These are phyloP conservation scores for Festucalex cinctus DNA, from an alignment of 2,113 vertebrate genomes.

Conservation along the genomic window DNA sequence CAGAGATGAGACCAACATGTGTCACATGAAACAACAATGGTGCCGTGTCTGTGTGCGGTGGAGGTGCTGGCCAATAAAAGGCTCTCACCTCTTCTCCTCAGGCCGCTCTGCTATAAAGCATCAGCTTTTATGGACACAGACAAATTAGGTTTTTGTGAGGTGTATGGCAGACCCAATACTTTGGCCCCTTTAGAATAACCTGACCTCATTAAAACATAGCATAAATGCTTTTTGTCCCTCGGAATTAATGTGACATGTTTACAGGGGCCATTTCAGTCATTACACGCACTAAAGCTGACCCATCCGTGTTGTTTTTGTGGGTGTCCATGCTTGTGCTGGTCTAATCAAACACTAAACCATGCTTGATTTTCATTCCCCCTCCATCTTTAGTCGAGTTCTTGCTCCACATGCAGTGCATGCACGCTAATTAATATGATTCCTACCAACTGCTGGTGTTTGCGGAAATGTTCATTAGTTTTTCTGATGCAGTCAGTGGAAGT, in stretches of 20 bases:
- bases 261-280: conserved; percentile 48
- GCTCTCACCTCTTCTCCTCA: neutral
- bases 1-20: conserved; percentile 3
- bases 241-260: conserved; percentile 50
- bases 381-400: conserved; percentile 63
- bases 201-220: conserved; percentile 58
- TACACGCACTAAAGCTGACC: conserved; percentile 41
- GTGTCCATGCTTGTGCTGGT: conserved; percentile 27
- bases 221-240: conserved; percentile 47
- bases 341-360: conserved; percentile 61
- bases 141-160: conserved; percentile 23
- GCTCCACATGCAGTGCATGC: conserved; percentile 45
- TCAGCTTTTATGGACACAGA: conserved; percentile 23
- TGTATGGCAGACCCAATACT: conserved; percentile 16
- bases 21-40: conserved; percentile 12
- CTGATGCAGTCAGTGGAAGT: conserved; percentile 65
- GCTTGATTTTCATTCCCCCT: conserved; percentile 62
- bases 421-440: conserved; percentile 74
- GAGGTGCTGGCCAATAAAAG: conserved; percentile 7
- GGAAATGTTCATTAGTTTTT: conserved; percentile 73
- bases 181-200: conserved; percentile 43
- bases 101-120: conserved; percentile 4
- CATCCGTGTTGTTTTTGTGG: conserved; percentile 46
- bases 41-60: neutral
- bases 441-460: conserved; percentile 68